A percentile compares a stretch with the other conserved stretches of the same genome.
Evolutionary conservation across 2,113 vertebrate species (phyloP).

Genomic region (Xenotilapia flavipinnis): DNA sequence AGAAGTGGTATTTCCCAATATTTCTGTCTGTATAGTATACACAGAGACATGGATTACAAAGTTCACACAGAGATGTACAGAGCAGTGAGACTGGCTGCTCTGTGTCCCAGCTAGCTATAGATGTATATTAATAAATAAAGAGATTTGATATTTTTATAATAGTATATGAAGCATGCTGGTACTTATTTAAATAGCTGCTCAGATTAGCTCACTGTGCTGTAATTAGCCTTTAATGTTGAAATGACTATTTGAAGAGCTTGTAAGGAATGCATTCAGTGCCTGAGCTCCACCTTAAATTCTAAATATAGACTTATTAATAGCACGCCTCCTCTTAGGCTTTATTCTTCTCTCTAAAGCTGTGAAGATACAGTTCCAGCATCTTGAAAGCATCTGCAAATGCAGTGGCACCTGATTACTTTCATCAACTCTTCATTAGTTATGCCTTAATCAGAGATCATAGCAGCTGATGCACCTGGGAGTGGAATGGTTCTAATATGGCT

Average conservation of each 20-base stretch:
- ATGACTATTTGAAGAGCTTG: not conserved
- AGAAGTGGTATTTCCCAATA: not conserved
- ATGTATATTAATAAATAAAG: not conserved
- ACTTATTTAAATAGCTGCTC: not conserved
- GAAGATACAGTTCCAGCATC: conserved; percentile 9
- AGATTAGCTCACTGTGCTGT: not conserved
- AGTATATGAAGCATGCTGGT: not conserved
- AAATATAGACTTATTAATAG: not conserved
- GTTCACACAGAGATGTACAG: not conserved
- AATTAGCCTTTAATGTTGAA: not conserved
- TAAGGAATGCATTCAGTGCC: not conserved
- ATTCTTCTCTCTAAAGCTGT: not conserved
- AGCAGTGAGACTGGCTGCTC: not conserved
- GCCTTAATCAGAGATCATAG: conserved; percentile 69
- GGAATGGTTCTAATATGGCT: conserved; percentile 64
- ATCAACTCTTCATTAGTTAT: conserved; percentile 70
- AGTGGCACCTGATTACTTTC: conserved; percentile 61
- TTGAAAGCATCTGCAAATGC: conserved; percentile 45
- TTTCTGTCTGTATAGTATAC: not conserved
- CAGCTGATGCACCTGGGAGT: conserved; percentile 60
- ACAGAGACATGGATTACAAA: not conserved
- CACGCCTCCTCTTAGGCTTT: not conserved
- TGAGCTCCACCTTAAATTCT: not conserved
- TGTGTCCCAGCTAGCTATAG: not conserved
- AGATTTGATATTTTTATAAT: not conserved